Conservation (phyloP, 2,888 invertebrate genomes). For the Drosophila ezoana region DNA sequence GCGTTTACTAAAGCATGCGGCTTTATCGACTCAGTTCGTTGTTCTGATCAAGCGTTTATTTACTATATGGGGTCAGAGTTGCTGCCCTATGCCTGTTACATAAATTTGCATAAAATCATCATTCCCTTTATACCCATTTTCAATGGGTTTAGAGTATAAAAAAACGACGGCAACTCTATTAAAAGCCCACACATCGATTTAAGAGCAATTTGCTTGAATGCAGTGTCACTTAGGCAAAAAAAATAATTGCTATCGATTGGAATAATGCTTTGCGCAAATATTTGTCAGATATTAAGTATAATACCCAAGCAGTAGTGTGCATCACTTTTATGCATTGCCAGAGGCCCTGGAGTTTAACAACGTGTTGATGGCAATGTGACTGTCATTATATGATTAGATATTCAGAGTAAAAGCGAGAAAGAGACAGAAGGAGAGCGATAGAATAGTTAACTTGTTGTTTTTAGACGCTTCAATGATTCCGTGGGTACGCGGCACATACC, state of each 20-base stretch:
- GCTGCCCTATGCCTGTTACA: no score
- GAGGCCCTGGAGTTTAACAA: constrained; percentile 19
- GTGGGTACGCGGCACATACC: constrained; percentile 13
- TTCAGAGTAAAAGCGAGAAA: constrained; percentile 5
- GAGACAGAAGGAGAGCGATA: neutral
- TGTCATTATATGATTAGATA: constrained; percentile 40
- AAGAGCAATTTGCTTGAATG: constrained; percentile 48
- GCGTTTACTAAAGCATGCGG: no score
- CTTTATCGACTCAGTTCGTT: no score
- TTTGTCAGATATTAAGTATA: constrained; percentile 13
- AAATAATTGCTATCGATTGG: constrained; percentile 50
- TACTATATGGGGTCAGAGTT: no score
- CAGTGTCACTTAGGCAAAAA: constrained; percentile 43
- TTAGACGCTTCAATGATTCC: constrained; percentile 58
- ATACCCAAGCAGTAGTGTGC: constrained; percentile 5
- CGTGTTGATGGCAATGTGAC: constrained; percentile 34
- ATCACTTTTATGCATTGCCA: constrained; percentile 19
- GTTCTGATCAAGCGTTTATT: no score
- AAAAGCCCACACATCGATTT: constrained; percentile 52
- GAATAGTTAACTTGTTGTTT: constrained; percentile 27
- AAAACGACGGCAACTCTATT: constrained; percentile 35
- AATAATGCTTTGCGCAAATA: constrained; percentile 26
- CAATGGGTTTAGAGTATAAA: neutral
- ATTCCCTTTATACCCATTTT: no score
- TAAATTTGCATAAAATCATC: no score